phyloP scores from a whole-genome alignment of 2,888 invertebrate species.

The Exocentrus adspersus region DNA sequence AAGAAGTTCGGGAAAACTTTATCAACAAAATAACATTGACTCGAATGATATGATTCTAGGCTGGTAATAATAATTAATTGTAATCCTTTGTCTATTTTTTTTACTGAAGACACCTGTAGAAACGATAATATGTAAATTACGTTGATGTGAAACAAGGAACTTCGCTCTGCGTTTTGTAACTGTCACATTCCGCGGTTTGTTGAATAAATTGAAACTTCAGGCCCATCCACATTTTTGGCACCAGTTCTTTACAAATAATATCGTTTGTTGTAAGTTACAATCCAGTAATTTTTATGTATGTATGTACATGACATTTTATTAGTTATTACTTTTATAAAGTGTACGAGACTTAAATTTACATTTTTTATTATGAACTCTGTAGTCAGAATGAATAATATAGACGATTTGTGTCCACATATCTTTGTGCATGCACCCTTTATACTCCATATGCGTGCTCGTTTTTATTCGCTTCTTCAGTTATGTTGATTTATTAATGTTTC shows the following conservation, averaged over 20 bases:
- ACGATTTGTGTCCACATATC: background rate
- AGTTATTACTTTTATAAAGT: too few species aligned
- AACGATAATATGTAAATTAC: too few species aligned
- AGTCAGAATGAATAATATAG: background rate
- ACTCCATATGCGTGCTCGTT: background rate
- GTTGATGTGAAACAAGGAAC: background rate
- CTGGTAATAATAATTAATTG: too few species aligned
- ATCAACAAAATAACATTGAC: too few species aligned
- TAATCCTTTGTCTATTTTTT: too few species aligned
- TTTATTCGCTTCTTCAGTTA: background rate
- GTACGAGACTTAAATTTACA: too few species aligned
- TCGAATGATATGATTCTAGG: too few species aligned
- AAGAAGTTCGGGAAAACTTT: too few species aligned
- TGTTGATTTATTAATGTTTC: slow-evolving; percentile 1
- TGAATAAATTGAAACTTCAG: background rate
- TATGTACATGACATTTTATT: background rate
- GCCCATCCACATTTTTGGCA: background rate
- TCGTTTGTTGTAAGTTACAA: background rate
- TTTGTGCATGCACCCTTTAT: background rate
- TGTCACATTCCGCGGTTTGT: background rate
- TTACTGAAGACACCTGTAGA: too few species aligned
- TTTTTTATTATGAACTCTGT: too few species aligned
- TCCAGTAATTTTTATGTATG: too few species aligned
- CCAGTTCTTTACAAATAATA: background rate
- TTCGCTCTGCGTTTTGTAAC: too few species aligned